phyloP scores from a whole-genome alignment of 2,888 invertebrate genomes.

The Drosophila aldrichi region DNA sequence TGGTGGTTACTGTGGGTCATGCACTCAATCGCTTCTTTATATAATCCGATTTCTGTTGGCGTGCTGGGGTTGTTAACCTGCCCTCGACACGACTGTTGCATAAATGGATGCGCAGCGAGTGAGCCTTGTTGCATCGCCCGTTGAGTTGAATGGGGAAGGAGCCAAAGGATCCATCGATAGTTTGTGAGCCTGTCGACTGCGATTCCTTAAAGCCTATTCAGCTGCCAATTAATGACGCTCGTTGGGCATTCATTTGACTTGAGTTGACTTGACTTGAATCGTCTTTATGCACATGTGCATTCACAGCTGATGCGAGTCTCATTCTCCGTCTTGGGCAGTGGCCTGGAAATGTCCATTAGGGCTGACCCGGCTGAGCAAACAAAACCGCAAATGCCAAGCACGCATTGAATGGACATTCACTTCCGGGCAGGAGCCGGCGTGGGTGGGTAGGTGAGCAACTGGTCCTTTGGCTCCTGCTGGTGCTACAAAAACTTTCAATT shows the following conservation, averaged over 20 bases:
- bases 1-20: slow-evolving; percentile 53
- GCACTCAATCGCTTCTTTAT: slow-evolving; percentile 67
- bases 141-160: not conserved
- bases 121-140: not conserved
- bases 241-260: not conserved
- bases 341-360: slow-evolving; percentile 34
- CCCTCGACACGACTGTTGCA: slow-evolving; percentile 45
- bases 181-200: not conserved
- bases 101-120: slow-evolving; percentile 25
- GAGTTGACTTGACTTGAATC: not conserved
- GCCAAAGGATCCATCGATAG: slow-evolving; percentile 12
- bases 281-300: not conserved
- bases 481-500: slow-evolving; percentile 48
- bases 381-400: slow-evolving; percentile 21
- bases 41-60: slow-evolving; percentile 73
- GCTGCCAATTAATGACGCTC: slow-evolving; percentile 7
- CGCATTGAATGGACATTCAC: slow-evolving; percentile 27
- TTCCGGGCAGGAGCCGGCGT: slow-evolving; percentile 16
- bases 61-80: slow-evolving; percentile 74
- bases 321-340: slow-evolving; percentile 3
- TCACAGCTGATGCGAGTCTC: slow-evolving; percentile 4
- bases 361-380: slow-evolving; percentile 19
- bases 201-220: not conserved
- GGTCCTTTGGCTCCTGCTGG: slow-evolving; percentile 8
- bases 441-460: slow-evolving; percentile 1